Percentiles rank a stretch among this genome's conserved stretches.
These are phyloP conservation scores for Callaeas wilsoni DNA, from an alignment of 2,113 vertebrate species.

Conservation along the genomic window DNA sequence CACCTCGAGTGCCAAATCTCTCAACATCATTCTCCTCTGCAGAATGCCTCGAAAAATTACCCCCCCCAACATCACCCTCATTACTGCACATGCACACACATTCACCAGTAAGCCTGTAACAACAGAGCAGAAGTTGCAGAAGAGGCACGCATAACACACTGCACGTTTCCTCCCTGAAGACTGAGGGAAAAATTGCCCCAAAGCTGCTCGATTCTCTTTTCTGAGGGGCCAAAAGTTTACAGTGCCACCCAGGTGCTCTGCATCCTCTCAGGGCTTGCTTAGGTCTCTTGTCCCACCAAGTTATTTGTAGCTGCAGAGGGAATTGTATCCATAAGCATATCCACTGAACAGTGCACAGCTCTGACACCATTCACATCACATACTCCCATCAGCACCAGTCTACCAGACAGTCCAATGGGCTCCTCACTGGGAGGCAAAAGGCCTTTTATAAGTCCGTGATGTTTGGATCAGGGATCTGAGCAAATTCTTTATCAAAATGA, in stretches of 20 bases:
- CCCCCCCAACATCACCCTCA: not conserved
- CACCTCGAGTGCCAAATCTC: not conserved
- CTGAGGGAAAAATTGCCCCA: not conserved
- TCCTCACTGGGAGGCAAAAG: not conserved
- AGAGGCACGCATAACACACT: fast-evolving
- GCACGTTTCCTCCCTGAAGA: not conserved
- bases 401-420: not conserved
- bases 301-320: not conserved
- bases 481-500: not conserved
- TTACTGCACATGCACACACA: not conserved
- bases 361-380: not conserved
- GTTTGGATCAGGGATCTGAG: not conserved
- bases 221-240: not conserved
- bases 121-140: not conserved
- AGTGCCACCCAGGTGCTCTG: not conserved
- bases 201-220: not conserved
- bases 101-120: not conserved
- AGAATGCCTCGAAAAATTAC: not conserved
- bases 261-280: not conserved
- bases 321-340: not conserved
- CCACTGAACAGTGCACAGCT: not conserved
- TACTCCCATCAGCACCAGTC: not conserved
- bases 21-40: not conserved
- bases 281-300: not conserved
- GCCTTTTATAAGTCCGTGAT: not conserved